Evolutionary conservation across 2,797 vertebrate genomes (phyloP), one percentile per base, ranked within the genome.

Genomic region (Urocyon cinereoargenteus): DNA sequence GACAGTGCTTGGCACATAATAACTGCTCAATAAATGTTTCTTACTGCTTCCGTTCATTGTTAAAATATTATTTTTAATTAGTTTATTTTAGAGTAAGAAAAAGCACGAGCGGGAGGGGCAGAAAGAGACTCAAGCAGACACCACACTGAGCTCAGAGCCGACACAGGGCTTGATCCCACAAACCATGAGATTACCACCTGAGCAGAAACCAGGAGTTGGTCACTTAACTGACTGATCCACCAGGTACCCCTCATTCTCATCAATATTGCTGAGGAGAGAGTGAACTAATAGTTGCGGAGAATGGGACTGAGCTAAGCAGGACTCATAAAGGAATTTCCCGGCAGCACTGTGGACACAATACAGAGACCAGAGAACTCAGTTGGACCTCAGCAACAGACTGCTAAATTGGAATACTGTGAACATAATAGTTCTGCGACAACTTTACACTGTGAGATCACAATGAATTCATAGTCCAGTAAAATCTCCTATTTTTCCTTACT

Each of bases 401-500:
- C 68, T 79, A 68, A 85, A 55, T 64, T 75, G 8, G 18, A 72
- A 15, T 45, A 72, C 19, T 77, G 14, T 55, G 49, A 94, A 90
- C 14, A 1, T 5, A 26, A 28, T 21, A 45, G n/a, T 70, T 53
- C 68, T n/a, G 72, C 49, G 62, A 62, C 57, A 93, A 49, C 18
- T 87, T 94, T 40, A 45, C 70, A 85, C 40, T 11, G n/a, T 75
- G n/a, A 62, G 36, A 72, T 49, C 72, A 64, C 16, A 49, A 57
- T n/a, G 34, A 96, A 92, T 84, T 94, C 77, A 87, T 8, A 26
- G 45, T 77, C 61, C 75, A 73, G 15, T 12, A 64, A 78, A 73
- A 66, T 72, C 82, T 89, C 86, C 57, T 83, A 81, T 73, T 96
- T 34, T 24, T 84, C 87, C 28, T 77, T 18, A 82, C 24, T 57